Base-by-base conservation (phyloP, 2,797 vertebrate genomes). In the Tenualosa thibaudeaui region DNA sequence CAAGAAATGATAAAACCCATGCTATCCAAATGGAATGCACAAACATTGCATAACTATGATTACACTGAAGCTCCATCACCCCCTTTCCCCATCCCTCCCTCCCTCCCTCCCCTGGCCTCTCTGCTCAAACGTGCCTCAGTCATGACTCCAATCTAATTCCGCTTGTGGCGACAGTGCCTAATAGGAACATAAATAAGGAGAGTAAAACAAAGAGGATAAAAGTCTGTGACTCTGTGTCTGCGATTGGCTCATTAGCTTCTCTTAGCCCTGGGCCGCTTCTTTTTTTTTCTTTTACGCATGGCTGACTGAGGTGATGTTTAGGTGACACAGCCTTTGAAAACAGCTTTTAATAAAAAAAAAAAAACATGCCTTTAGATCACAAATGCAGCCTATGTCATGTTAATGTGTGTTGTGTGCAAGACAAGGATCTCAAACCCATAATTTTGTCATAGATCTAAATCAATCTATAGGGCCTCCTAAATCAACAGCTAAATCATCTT, bases 11-110 rank as follows among this genome's bases (percentile, higher is more conserved):
- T 78, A 78, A 78, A 46, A 78, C 5, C 40, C 40, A 78, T 78
- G 40, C 40, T 40, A 78, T 78, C 71, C 37, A 78, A 78, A 78
- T 78, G 40, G 71, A 78, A 78, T 78, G 71, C 71, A 78, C 40
- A 78, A 78, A 78, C 71, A 43, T 78, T 78, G 71, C 40, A 46
- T 46, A 78, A 78, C 37, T 46, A 17, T 78, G 71, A 78, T 78
- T 78, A 37, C 37, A 71, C 71, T 22, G 37, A 46, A 19, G 40
- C 71, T 6, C 6, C 26, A 12, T 13, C 24, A 3, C 56, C 56
- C 19, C 19, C 19, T 19, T 31, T 15, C 15, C 9, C 54, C 19
- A 17, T 5, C 54, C 22, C 17, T 17, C 40, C 12, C 65, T 2
- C 31, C 26, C 31, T 15, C 31, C 40, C 40, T 22, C 40, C 12